Conservation (phyloP, 1,140 invertebrate species). For the Orchestia grillus region DNA sequence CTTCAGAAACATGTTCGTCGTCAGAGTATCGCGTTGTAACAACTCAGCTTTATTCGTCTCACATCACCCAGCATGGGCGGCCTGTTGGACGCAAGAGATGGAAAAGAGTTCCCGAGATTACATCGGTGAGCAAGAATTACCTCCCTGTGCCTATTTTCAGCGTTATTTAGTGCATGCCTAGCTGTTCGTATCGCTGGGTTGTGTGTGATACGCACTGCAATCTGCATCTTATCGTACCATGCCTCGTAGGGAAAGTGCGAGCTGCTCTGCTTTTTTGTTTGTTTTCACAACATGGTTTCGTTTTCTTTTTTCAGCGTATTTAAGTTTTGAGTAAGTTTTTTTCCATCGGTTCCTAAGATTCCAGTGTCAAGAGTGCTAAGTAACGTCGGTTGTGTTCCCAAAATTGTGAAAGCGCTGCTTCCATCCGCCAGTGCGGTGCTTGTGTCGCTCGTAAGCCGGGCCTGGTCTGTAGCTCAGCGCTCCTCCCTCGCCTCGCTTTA, state of each 20-base stretch:
- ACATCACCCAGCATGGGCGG: conserved; percentile 31
- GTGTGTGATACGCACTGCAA: background rate
- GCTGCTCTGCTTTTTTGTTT: background rate
- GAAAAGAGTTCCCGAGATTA: conserved; percentile 45
- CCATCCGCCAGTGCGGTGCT: background rate
- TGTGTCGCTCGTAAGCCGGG: background rate
- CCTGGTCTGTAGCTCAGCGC: background rate
- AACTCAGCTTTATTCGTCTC: conserved; percentile 49
- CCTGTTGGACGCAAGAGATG: conserved; percentile 47
- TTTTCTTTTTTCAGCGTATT: background rate
- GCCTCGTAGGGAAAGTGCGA: background rate
- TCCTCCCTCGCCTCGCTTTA: background rate
- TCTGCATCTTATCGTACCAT: background rate
- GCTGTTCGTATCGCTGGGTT: background rate
- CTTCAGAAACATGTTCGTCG: conserved; percentile 51
- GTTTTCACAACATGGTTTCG: background rate
- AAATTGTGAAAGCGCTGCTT: background rate
- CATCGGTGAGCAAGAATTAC: conserved; percentile 1
- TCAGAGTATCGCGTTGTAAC: conserved; percentile 36
- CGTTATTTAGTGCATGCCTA: too few species aligned
- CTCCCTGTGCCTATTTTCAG: background rate
- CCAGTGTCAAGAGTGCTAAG: background rate
- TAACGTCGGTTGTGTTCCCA: background rate
- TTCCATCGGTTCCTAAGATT: background rate
- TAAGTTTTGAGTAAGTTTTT: background rate